phyloP scores from a whole-genome alignment of 2,797 vertebrate species.

The Chromobotia macracanthus region DNA sequence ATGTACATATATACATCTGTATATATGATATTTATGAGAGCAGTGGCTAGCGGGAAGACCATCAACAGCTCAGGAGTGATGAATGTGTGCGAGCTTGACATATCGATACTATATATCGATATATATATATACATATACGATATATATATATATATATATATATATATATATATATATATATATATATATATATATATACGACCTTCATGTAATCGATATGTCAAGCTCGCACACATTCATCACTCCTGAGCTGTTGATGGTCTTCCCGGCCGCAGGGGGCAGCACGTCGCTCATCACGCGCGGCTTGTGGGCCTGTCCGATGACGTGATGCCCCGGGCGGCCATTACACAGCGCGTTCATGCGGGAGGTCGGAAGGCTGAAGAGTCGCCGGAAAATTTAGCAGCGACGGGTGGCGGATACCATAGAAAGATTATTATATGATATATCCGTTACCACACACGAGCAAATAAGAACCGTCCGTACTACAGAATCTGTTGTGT shows the following conservation, averaged over 20 bases:
- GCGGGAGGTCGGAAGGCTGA: slow-evolving; percentile 62
- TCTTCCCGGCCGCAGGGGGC: slow-evolving; percentile 57
- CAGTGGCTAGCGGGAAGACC: slow-evolving; percentile 53
- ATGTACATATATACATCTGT: too few relatives aligned
- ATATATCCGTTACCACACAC: background rate
- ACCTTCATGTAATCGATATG: too few relatives aligned
- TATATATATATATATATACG: too few relatives aligned
- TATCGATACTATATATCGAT: too few relatives aligned
- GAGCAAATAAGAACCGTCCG: background rate
- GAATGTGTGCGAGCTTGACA: too few relatives aligned
- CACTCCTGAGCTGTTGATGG: background rate
- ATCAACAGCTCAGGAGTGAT: background rate
- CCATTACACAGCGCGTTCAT: slow-evolving; percentile 68
- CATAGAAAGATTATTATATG: background rate
- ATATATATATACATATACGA: too few relatives aligned
- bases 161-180: too few relatives aligned
- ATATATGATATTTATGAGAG: too few relatives aligned
- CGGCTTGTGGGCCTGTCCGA: slow-evolving; percentile 36
- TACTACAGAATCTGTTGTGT: background rate
- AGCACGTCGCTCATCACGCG: slow-evolving; percentile 32
- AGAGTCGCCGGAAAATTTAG: slow-evolving; percentile 34
- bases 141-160: too few relatives aligned
- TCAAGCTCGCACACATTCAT: too few relatives aligned
- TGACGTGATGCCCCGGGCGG: slow-evolving; percentile 60
- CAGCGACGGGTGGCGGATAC: background rate